Percentiles rank a stretch among this genome's conserved stretches.
Conservation (phyloP, 1,140 invertebrate genomes). For the Phenacoccus solenopsis region DNA sequence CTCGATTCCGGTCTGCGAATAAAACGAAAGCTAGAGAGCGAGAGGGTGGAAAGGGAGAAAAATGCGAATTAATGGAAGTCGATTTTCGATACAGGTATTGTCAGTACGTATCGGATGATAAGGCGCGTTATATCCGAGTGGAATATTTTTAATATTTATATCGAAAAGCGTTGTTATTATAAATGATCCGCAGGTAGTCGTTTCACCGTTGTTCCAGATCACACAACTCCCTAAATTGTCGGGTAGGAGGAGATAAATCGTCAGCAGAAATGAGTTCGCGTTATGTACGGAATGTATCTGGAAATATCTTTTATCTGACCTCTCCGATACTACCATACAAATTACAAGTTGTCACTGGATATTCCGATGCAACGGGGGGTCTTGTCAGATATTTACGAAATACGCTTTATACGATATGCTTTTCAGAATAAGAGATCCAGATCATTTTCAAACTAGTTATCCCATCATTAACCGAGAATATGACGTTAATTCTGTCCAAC, state of each 20-base stretch:
- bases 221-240: slow-evolving; percentile 1
- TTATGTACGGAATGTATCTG: not conserved
- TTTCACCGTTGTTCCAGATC: not conserved
- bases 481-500: not conserved
- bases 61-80: too few relatives aligned
- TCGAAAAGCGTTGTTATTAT: too few relatives aligned
- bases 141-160: too few relatives aligned
- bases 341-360: slow-evolving; percentile 1
- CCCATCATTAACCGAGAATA: not conserved
- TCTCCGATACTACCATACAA: not conserved
- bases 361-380: not conserved
- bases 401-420: not conserved
- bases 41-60: too few relatives aligned
- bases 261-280: not conserved
- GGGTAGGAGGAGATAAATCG: slow-evolving; percentile 1
- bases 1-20: too few relatives aligned
- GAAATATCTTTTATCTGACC: not conserved
- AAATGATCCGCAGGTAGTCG: not conserved
- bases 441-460: not conserved
- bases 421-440: not conserved
- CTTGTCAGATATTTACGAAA: slow-evolving; percentile 2
- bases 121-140: too few relatives aligned
- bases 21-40: too few relatives aligned
- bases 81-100: too few relatives aligned
- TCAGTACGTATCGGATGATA: too few relatives aligned